These are phyloP conservation scores for Bombus superbus DNA, from an alignment of 1,140 invertebrate species.

Conservation along the genomic window DNA sequence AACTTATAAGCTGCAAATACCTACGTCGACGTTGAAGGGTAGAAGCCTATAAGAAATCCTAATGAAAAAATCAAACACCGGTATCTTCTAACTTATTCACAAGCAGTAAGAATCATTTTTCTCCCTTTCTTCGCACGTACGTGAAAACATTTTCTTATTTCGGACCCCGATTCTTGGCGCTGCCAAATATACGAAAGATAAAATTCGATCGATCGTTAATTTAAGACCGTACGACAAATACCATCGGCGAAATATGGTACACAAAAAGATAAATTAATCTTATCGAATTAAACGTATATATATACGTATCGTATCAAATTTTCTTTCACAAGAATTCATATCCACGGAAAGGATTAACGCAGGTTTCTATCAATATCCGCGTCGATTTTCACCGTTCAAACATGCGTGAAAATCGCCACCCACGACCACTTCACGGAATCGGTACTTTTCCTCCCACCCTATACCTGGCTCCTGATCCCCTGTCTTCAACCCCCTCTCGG, in stretches of 20 bases:
- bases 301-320: neutral
- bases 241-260: no score
- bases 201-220: no score
- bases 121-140: no score
- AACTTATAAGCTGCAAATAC: neutral
- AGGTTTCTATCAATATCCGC: neutral
- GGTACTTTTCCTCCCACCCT: conserved; percentile 34
- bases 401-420: conserved; percentile 30
- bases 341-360: neutral
- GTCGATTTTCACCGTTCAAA: neutral
- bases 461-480: neutral
- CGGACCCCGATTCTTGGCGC: no score
- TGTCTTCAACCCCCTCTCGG: neutral
- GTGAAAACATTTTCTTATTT: no score
- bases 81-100: no score
- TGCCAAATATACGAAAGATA: no score
- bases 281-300: neutral
- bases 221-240: no score
- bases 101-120: no score
- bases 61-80: no score
- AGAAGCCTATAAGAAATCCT: no score
- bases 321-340: neutral
- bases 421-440: conserved; percentile 32
- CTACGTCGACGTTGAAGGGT: neutral
- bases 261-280: no score